Conservation (phyloP, 2,797 vertebrate genomes). For the Scyliorhinus canicula region DNA sequence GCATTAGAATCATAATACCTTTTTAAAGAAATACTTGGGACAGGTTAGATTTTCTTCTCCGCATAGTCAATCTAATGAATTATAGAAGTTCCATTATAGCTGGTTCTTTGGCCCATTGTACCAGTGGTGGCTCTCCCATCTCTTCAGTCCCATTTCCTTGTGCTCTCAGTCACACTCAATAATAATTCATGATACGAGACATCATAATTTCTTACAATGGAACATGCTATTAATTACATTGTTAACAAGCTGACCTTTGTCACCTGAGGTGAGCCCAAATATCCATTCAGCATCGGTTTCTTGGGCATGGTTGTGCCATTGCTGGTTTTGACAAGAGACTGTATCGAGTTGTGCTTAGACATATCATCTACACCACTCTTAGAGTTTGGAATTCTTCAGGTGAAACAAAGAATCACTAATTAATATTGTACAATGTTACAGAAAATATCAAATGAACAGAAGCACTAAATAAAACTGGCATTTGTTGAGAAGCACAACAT, state of each 20-base stretch:
- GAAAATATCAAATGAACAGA: not conserved
- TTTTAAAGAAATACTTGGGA: not conserved
- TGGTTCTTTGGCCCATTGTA: not conserved
- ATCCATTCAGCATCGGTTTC: conserved; percentile 61
- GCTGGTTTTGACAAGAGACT: conserved; percentile 53
- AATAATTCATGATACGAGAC: not conserved
- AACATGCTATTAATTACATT: not conserved
- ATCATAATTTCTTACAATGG: not conserved
- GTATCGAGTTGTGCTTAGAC: conserved; percentile 57
- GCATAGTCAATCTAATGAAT: not conserved
- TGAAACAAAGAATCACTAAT: not conserved
- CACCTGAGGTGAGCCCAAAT: conserved; percentile 58
- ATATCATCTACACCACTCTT: conserved; percentile 69
- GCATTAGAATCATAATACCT: not conserved
- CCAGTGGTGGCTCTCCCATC: not conserved
- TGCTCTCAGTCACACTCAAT: not conserved
- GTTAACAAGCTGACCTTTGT: conserved; percentile 61
- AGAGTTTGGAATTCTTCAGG: conserved; percentile 66
- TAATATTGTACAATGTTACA: not conserved
- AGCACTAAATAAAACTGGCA: not conserved
- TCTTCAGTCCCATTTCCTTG: not conserved
- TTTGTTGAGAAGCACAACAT: not conserved
- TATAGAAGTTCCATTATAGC: not conserved
- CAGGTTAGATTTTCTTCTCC: not conserved
- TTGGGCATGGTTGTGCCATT: conserved; percentile 58